Evolutionary conservation across 2,797 vertebrate species (phyloP), one percentile per base, ranked within the genome.

Genomic region (Tiaroga cobitis): DNA sequence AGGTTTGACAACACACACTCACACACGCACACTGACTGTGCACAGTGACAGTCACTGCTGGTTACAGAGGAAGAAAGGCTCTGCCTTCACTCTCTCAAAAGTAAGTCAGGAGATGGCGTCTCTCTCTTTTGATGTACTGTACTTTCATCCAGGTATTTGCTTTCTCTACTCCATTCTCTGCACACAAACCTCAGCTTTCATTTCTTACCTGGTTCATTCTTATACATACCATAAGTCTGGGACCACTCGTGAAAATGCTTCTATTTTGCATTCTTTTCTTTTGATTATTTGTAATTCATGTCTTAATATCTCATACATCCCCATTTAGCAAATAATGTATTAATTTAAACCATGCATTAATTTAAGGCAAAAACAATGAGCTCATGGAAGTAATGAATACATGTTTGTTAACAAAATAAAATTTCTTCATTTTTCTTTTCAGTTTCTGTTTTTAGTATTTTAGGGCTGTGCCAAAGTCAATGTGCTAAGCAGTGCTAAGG

Each of bases 51-150:
- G 78, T 59, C 73, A 85, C 91, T 68, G 56, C 70, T 5, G 78
- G 89, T 83, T 67, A 70, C 81, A 83, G 83, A 87, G 80, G 90
- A 92, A 90, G 73, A 87, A 82, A 67, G 65, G 34, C 69, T 84
- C 75, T 16, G 21, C 83, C 86, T 63, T 67, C 82, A 85, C 74
- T 87, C 63, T 70, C 63, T 68, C 68, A 56, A 41, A 82, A 82
- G 69, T 73, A 74, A 88, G 81, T 74, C 68, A 76, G 83, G 51
- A 83, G 73, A 86, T 76, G 63, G 76, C 61, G 21, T 59, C 43
- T 80, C 63, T 59, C 43, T 80, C 63, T 59, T 43, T 83, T 85
- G 79, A 85, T 87, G 65, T 81, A 54, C 41, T 74, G 68, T 46
- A 85, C 69, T 85, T 85, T 89, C 67, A 81, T 84, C 39, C 32